Percentiles rank a stretch among this genome's conserved stretches.
Evolutionary conservation across 2,113 vertebrate species (phyloP).

Genomic region (Ophiodon elongatus): DNA sequence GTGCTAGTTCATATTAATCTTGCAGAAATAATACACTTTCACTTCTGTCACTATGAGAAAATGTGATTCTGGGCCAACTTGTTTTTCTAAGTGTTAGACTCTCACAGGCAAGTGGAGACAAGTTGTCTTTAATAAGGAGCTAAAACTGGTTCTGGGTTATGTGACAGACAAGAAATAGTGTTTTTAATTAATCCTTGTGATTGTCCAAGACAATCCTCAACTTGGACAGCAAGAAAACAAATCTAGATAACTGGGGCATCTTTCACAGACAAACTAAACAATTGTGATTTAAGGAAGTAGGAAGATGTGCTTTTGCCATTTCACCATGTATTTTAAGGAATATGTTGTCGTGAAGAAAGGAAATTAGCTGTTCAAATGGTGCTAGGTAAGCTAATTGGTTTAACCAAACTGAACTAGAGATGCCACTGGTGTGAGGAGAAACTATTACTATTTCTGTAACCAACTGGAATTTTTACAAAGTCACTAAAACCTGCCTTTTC

Average conservation of each 20-base stretch:
- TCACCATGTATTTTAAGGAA: too few species aligned
- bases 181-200: neutral
- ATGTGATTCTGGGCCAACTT: conserved; percentile 24
- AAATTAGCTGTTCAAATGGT: neutral
- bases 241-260: too few species aligned
- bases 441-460: neutral
- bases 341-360: neutral
- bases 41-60: neutral
- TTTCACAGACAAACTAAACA: too few species aligned
- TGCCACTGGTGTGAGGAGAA: neutral
- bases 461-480: neutral
- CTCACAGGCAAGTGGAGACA: conserved; percentile 51
- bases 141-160: conserved; percentile 11
- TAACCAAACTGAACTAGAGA: neutral
- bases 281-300: too few species aligned
- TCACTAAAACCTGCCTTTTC: neutral
- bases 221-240: neutral
- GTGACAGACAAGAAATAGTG: neutral
- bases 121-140: conserved; percentile 7
- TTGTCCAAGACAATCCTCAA: neutral
- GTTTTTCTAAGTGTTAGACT: neutral
- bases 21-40: neutral
- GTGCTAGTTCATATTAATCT: neutral
- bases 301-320: too few species aligned
- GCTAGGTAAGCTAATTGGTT: neutral